phyloP scores from a whole-genome alignment of 2,797 vertebrate species.

The Brachyrhaphis roseni region DNA sequence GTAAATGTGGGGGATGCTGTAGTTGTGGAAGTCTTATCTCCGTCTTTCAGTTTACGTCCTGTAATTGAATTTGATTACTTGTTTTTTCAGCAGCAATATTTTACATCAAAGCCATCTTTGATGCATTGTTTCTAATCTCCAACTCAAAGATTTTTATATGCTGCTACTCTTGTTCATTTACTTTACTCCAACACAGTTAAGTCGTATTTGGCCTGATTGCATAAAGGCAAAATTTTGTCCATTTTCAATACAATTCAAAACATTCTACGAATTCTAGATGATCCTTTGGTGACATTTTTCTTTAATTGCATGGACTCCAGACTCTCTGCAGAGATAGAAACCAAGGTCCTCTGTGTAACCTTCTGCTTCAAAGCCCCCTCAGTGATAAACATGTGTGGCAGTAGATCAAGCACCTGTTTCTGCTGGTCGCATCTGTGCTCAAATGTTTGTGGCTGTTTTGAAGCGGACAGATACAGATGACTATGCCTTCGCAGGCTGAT shows the following conservation, averaged over 20 bases:
- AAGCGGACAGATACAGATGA: slow-evolving; percentile 71
- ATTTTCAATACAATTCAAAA: background rate
- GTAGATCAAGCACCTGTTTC: slow-evolving; percentile 71
- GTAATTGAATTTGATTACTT: background rate
- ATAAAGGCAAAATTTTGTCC: background rate
- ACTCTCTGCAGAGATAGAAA: slow-evolving; percentile 23
- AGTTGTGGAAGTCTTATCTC: background rate
- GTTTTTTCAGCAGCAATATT: background rate
- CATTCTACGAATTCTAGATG: slow-evolving; percentile 2
- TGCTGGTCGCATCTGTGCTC: slow-evolving; percentile 61
- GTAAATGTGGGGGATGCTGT: background rate
- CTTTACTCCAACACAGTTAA: background rate
- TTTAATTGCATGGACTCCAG: slow-evolving; percentile 30
- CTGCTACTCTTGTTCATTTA: background rate
- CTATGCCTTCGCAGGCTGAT: slow-evolving; percentile 46
- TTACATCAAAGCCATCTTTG: background rate
- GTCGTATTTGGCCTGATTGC: background rate
- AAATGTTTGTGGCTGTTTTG: slow-evolving; percentile 58
- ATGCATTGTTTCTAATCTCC: background rate
- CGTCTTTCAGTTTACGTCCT: background rate
- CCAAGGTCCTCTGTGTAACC: slow-evolving; percentile 26
- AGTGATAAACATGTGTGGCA: slow-evolving; percentile 56
- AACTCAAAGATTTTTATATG: background rate
- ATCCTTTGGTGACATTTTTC: slow-evolving; percentile 29
- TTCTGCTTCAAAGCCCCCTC: slow-evolving; percentile 44